Evolutionary conservation across 2,113 vertebrate genomes (phyloP).

Genomic region (Dunckerocampus dactyliophorus): DNA sequence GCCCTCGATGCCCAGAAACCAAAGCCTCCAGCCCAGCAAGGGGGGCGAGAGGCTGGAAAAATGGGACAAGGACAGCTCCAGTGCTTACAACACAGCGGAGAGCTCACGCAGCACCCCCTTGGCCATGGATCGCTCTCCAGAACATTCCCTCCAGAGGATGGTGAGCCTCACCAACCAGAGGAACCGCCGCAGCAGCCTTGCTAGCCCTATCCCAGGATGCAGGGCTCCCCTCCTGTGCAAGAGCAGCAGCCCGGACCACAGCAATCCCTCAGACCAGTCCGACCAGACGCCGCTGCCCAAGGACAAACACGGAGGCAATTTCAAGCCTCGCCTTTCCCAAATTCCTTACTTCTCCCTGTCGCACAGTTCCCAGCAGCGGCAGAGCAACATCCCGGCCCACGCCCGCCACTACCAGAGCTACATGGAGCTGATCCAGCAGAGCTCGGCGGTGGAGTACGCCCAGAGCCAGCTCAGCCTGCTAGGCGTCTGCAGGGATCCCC

Average conservation of each 20-base stretch:
- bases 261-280: slow-evolving; percentile 56
- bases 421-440: slow-evolving; percentile 94
- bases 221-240: slow-evolving; percentile 63
- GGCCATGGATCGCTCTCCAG: slow-evolving; percentile 84
- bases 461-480: slow-evolving; percentile 92
- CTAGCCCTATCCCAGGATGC: slow-evolving; percentile 51
- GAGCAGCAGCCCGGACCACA: slow-evolving; percentile 74
- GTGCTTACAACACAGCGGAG: slow-evolving; percentile 94
- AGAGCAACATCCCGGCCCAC: slow-evolving; percentile 82
- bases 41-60: slow-evolving; percentile 85
- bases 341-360: slow-evolving; percentile 87
- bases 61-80: slow-evolving; percentile 97
- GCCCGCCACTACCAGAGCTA: slow-evolving; percentile 96
- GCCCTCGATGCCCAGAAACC: slow-evolving; percentile 64
- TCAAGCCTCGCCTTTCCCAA: slow-evolving; percentile 52
- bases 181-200: slow-evolving; percentile 79
- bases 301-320: slow-evolving; percentile 58
- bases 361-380: slow-evolving; percentile 83
- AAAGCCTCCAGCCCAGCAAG: slow-evolving; percentile 68
- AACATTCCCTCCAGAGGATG: slow-evolving; percentile 87
- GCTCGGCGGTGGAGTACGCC: slow-evolving; percentile 88
- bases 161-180: slow-evolving; percentile 88
- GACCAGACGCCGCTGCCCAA: slow-evolving; percentile 65
- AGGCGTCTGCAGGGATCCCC: slow-evolving; percentile 82
- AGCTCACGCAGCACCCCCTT: slow-evolving; percentile 90